phyloP scores from a whole-genome alignment of 2,888 invertebrate species.

The Exocentrus adspersus region DNA sequence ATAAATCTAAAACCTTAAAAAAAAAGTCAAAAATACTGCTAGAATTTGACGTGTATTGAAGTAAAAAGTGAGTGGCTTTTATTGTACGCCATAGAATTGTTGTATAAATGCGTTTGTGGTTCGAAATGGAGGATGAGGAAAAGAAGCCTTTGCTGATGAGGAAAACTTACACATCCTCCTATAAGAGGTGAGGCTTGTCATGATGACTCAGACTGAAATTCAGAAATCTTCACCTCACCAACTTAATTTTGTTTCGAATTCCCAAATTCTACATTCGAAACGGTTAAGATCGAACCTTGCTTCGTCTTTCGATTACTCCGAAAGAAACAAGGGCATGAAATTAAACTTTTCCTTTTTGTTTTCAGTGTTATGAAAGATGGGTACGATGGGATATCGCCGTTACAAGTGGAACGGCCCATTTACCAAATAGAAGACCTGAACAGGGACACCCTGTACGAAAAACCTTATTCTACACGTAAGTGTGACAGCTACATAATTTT shows the following conservation, averaged over 20 bases:
- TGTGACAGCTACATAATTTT: slow-evolving; percentile 11
- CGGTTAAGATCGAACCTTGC: no score
- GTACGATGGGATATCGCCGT: slow-evolving; percentile 41
- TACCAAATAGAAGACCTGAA: slow-evolving; percentile 76
- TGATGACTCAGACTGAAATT: no score
- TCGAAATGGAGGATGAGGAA: slow-evolving; percentile 14
- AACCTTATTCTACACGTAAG: slow-evolving; percentile 65
- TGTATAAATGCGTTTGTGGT: not conserved
- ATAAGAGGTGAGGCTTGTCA: slow-evolving; percentile 13
- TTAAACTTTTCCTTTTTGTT: slow-evolving; percentile 16
- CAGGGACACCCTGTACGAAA: slow-evolving; percentile 71
- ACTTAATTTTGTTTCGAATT: no score
- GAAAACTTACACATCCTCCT: slow-evolving; percentile 26
- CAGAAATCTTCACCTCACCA: no score
- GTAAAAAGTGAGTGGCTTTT: not conserved
- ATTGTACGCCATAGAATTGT: not conserved
- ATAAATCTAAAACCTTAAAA: no score
- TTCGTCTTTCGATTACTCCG: no score
- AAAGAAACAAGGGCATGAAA: not conserved
- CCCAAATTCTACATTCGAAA: no score
- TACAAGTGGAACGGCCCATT: slow-evolving; percentile 70
- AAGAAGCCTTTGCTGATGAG: slow-evolving; percentile 32
- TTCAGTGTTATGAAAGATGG: slow-evolving; percentile 54
- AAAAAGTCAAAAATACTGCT: no score
- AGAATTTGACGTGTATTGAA: not conserved